These are phyloP conservation scores for Steromphala cineraria DNA, from an alignment of 2,888 invertebrate species.

Conservation along the genomic window DNA sequence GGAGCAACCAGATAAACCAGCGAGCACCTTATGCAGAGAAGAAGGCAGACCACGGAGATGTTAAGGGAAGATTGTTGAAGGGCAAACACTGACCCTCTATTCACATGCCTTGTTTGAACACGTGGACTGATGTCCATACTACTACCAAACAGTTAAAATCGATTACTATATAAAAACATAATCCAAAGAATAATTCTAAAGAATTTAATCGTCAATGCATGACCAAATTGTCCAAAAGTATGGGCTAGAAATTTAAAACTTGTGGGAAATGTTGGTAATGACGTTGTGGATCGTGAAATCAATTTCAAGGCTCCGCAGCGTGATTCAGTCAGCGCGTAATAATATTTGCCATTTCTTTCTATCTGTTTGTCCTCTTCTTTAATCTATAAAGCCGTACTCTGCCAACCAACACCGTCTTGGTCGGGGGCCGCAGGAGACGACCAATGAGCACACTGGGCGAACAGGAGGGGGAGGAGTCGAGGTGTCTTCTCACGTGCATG, in stretches of 20 bases:
- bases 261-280: background rate
- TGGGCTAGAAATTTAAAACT: background rate
- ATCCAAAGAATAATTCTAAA: too few species aligned
- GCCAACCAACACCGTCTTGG: background rate
- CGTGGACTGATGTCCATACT: background rate
- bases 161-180: too few species aligned
- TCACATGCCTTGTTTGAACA: background rate
- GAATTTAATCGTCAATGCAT: too few species aligned
- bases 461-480: background rate
- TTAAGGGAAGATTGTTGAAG: too few species aligned
- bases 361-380: background rate
- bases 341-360: background rate
- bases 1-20: too few species aligned
- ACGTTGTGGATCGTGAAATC: background rate
- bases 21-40: too few species aligned
- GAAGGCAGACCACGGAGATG: too few species aligned
- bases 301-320: background rate
- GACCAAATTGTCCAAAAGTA: too few species aligned
- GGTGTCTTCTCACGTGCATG: background rate
- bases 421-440: background rate
- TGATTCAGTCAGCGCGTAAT: background rate
- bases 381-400: slow-evolving; percentile 16
- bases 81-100: too few species aligned
- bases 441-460: background rate
- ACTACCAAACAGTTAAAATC: too few species aligned